Conservation (phyloP, 2,888 invertebrate genomes). For the Leucozona laternaria region DNA sequence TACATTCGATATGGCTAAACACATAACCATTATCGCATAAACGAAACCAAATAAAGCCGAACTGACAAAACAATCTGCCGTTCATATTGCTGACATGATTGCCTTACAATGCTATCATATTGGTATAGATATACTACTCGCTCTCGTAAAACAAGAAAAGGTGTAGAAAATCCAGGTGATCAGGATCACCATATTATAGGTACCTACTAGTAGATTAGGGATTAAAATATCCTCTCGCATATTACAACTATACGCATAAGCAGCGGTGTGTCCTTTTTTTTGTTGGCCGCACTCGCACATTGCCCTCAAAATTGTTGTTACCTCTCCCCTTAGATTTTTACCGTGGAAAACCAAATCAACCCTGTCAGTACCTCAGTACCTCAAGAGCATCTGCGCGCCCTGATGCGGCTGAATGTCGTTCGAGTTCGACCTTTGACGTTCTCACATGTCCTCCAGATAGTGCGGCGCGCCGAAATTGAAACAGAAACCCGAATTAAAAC, state of each 20-base stretch:
- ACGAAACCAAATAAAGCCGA: constrained; percentile 41
- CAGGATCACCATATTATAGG: constrained; percentile 17
- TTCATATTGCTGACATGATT: constrained; percentile 53
- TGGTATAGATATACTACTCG: background rate
- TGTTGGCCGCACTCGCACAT: constrained; percentile 58
- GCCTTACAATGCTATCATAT: constrained; percentile 46
- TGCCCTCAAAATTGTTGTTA: constrained; percentile 53
- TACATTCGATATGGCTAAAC: constrained; percentile 28
- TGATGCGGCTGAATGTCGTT: constrained; percentile 69
- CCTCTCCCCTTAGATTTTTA: constrained; percentile 52
- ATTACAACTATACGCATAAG: background rate
- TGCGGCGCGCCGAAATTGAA: constrained; percentile 1
- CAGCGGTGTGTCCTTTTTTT: constrained; percentile 60
- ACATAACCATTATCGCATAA: constrained; percentile 47
- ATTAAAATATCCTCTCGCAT: constrained; percentile 63
- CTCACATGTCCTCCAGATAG: constrained; percentile 71
- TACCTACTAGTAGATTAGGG: constrained; percentile 58
- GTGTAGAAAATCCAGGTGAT: constrained; percentile 74
- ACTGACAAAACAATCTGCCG: constrained; percentile 70
- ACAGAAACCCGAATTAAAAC: constrained; percentile 40
- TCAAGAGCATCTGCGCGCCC: constrained; percentile 69
- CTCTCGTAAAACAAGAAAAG: constrained; percentile 50
- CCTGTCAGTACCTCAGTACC: constrained; percentile 44
- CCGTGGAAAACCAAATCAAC: constrained; percentile 48
- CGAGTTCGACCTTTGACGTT: constrained; percentile 62